Conservation (phyloP, 2,797 vertebrate species). For the Hippoglossus hippoglossus region DNA sequence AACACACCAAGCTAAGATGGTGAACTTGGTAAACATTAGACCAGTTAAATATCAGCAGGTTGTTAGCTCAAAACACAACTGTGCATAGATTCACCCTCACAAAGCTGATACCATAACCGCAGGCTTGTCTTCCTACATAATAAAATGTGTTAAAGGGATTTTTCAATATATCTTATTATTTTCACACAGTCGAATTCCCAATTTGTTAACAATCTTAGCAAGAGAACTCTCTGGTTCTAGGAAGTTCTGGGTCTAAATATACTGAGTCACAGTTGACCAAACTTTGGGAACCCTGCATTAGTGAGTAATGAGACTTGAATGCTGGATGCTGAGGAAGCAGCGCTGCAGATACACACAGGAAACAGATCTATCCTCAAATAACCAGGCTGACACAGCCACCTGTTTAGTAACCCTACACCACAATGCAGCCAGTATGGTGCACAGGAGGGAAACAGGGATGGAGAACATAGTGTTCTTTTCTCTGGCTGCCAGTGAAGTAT, state of each 20-base stretch:
- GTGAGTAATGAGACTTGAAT: slow-evolving; percentile 13
- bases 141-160: slow-evolving; percentile 2
- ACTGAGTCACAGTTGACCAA: neutral
- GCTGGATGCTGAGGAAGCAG: slow-evolving; percentile 6
- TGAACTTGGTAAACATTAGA: neutral
- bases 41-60: neutral
- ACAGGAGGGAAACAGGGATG: neutral
- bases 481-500: neutral
- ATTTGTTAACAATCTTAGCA: neutral
- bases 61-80: neutral
- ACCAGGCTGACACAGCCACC: neutral
- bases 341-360: slow-evolving; percentile 19
- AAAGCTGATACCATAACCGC: neutral
- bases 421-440: slow-evolving; percentile 18
- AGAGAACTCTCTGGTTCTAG: neutral
- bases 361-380: slow-evolving; percentile 2
- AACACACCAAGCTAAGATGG: neutral
- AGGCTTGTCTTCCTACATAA: slow-evolving; percentile 1
- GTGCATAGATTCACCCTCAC: neutral
- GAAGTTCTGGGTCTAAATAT: neutral
- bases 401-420: slow-evolving; percentile 30
- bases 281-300: slow-evolving; percentile 2
- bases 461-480: slow-evolving; percentile 16
- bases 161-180: too few relatives aligned
- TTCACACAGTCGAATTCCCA: neutral